These are phyloP conservation scores for Tyria jacobaeae DNA, from an alignment of 2,888 invertebrate species.

Conservation along the genomic window DNA sequence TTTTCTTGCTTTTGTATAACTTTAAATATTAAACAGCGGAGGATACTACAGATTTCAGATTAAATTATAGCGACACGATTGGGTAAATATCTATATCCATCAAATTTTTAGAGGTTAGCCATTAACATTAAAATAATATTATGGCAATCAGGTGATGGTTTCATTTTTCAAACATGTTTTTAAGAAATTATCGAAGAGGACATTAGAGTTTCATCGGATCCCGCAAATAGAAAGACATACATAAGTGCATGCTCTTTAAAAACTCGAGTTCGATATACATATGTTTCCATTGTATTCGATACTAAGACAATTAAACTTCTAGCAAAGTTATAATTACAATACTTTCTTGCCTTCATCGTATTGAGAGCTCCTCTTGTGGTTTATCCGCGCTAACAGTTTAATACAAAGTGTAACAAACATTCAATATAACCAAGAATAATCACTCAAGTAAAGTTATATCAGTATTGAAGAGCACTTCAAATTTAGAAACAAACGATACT, in stretches of 20 bases:
- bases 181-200: too few species aligned
- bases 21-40: neutral
- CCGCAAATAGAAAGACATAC: too few species aligned
- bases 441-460: constrained; percentile 61
- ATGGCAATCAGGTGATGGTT: too few species aligned
- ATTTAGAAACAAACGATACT: constrained; percentile 40
- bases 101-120: too few species aligned
- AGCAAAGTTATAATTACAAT: constrained; percentile 2
- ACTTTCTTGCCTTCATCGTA: constrained; percentile 13
- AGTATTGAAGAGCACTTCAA: constrained; percentile 48
- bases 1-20: neutral
- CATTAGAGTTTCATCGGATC: too few species aligned
- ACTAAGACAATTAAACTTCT: neutral
- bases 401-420: constrained; percentile 58
- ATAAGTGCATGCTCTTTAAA: too few species aligned
- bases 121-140: too few species aligned
- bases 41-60: neutral
- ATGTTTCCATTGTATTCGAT: too few species aligned
- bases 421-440: constrained; percentile 64
- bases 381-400: constrained; percentile 53
- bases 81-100: neutral
- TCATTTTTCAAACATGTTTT: too few species aligned
- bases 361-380: constrained; percentile 36
- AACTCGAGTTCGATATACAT: too few species aligned
- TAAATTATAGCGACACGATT: neutral